A percentile compares a stretch with the other conserved stretches of the same genome.
These are phyloP conservation scores for Napeogenes inachia DNA, from an alignment of 2,888 invertebrate genomes.

Conservation along the genomic window DNA sequence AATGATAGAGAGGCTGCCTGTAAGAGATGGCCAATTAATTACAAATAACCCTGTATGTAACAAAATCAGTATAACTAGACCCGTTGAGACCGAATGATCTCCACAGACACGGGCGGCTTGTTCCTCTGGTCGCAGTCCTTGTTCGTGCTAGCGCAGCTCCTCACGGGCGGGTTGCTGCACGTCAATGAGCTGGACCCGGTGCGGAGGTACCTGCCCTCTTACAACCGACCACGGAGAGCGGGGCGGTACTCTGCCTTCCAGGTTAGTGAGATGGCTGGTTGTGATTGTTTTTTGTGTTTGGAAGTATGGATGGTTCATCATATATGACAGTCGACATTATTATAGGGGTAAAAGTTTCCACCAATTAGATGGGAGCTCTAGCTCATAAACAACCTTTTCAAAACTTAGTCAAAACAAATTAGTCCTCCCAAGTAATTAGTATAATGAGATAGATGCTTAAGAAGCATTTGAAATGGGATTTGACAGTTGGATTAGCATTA, in stretches of 20 bases:
- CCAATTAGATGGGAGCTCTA: too few species aligned
- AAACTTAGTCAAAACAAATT: too few species aligned
- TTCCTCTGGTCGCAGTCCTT: slow-evolving; percentile 98
- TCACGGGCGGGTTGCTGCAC: slow-evolving; percentile 92
- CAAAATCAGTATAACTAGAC: not conserved
- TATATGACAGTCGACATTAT: too few species aligned
- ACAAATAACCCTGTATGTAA: not conserved
- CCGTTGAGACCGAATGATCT: not conserved
- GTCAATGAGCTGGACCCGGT: slow-evolving; percentile 98
- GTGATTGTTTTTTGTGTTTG: not conserved
- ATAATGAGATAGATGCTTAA: too few species aligned
- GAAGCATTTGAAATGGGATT: too few species aligned
- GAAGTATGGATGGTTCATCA: not conserved
- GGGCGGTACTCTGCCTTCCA: slow-evolving; percentile 98
- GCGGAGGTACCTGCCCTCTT: slow-evolving; percentile 95
- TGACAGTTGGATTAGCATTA: too few species aligned
- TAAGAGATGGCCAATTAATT: too few species aligned
- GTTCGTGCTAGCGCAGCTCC: slow-evolving; percentile 94
- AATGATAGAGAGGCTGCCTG: too few species aligned
- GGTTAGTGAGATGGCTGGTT: slow-evolving; percentile 60
- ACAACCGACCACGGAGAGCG: slow-evolving; percentile 93
- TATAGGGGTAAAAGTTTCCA: too few species aligned
- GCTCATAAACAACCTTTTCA: too few species aligned
- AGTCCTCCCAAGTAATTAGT: too few species aligned
- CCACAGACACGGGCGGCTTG: slow-evolving; percentile 76